Evolutionary conservation across 1,140 invertebrate genomes (phyloP).

Genomic region (Drosophila pseudoananassae): DNA sequence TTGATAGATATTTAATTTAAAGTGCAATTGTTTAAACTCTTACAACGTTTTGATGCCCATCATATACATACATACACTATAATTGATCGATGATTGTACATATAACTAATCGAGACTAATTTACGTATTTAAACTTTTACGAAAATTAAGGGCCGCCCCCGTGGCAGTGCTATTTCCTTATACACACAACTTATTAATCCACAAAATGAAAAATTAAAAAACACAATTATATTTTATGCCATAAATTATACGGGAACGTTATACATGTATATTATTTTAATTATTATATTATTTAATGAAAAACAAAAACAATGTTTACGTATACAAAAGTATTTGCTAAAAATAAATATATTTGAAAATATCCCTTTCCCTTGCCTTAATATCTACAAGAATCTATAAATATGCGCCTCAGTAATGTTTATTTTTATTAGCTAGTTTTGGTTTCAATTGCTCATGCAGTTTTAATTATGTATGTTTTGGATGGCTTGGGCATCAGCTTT

Average conservation of each 20-base stretch:
- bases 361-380: not conserved
- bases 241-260: slow-evolving; percentile 78
- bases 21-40: slow-evolving; percentile 67
- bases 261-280: slow-evolving; percentile 65
- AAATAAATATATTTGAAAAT: slow-evolving; percentile 57
- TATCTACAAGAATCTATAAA: too few species aligned
- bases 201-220: slow-evolving; percentile 25
- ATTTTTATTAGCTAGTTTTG: too few species aligned
- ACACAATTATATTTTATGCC: slow-evolving; percentile 67
- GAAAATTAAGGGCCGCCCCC: slow-evolving; percentile 10
- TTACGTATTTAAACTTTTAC: slow-evolving; percentile 64
- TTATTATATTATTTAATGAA: slow-evolving; percentile 73
- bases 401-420: too few species aligned
- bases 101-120: slow-evolving; percentile 73
- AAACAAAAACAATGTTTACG: slow-evolving; percentile 70
- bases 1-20: slow-evolving; percentile 67
- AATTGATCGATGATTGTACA: slow-evolving; percentile 62
- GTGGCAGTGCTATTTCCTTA: slow-evolving; percentile 63
- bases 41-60: slow-evolving; percentile 48
- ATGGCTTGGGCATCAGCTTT: slow-evolving; percentile 27
- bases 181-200: slow-evolving; percentile 51
- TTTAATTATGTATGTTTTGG: slow-evolving; percentile 24
- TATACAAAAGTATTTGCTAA: slow-evolving; percentile 76
- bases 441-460: not conserved
- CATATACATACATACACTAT: slow-evolving; percentile 23